Evolutionary conservation across 2,797 vertebrate genomes (phyloP).

Genomic region (Rhinogobio ventralis): DNA sequence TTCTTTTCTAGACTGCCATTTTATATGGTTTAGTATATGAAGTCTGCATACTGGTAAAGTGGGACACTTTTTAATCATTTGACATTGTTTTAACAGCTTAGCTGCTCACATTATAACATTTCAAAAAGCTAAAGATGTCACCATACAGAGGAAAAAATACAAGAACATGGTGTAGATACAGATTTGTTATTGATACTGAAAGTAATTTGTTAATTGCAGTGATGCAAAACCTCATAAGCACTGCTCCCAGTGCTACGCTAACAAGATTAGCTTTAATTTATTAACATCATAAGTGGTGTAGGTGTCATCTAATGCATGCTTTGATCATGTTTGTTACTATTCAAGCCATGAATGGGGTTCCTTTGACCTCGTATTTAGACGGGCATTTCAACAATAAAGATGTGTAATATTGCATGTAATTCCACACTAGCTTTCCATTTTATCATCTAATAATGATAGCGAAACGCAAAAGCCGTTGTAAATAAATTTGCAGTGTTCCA

Average conservation of each 20-base stretch:
- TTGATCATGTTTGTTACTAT: neutral
- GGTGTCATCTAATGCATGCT: constrained; percentile 23
- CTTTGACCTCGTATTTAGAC: constrained; percentile 14
- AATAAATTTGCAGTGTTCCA: constrained; percentile 12
- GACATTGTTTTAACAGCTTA: neutral
- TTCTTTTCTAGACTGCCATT: neutral
- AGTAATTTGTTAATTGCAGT: constrained; percentile 37
- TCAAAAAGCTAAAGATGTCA: constrained; percentile 4
- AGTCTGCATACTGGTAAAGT: neutral
- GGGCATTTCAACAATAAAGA: constrained; percentile 20
- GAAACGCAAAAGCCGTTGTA: constrained; percentile 6
- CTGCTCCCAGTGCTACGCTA: constrained; percentile 39
- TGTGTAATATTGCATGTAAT: neutral
- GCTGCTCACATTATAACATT: constrained; percentile 9
- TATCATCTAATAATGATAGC: constrained; percentile 6
- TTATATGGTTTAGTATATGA: neutral
- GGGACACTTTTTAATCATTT: neutral
- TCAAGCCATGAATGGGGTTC: neutral
- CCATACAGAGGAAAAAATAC: neutral
- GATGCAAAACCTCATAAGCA: constrained; percentile 35
- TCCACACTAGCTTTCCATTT: constrained; percentile 8
- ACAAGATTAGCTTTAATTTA: constrained; percentile 47
- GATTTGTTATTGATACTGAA: constrained; percentile 16
- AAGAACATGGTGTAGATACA: neutral
- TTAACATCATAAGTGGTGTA: constrained; percentile 11